Conservation (phyloP, 1,140 invertebrate species). For the Drosophila bipectinata region DNA sequence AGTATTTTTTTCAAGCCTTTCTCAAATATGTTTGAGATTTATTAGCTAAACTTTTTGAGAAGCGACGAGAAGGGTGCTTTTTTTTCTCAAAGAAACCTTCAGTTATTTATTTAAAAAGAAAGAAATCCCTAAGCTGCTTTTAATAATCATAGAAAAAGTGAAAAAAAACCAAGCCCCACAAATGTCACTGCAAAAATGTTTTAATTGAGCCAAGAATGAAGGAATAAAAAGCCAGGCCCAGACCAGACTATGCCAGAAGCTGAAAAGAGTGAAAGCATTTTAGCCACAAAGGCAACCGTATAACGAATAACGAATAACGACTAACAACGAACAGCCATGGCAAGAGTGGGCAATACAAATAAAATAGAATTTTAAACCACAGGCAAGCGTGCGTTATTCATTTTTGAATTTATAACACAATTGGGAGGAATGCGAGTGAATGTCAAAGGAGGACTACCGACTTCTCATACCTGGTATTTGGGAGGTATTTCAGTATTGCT, state of each 20-base stretch:
- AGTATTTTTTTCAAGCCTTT: no score
- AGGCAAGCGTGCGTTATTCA: conserved; percentile 80
- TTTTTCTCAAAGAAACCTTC: not conserved
- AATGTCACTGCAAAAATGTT: conserved; percentile 51
- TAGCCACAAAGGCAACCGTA: not conserved
- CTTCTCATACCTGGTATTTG: no score
- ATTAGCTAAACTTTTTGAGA: no score
- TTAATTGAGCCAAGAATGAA: conserved; percentile 43
- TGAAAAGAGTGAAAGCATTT: conserved; percentile 59
- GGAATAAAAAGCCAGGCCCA: not conserved
- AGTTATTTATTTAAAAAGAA: conserved; percentile 17
- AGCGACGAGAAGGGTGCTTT: no score
- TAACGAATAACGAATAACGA: conserved; percentile 5
- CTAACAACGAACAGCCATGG: conserved; percentile 3
- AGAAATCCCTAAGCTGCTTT: not conserved
- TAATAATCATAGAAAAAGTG: not conserved
- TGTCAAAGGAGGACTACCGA: conserved; percentile 37
- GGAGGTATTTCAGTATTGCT: not conserved
- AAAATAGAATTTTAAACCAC: conserved; percentile 78
- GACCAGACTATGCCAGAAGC: conserved; percentile 4
- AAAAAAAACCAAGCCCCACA: conserved; percentile 28
- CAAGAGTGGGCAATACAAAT: conserved; percentile 61
- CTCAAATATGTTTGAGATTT: no score
- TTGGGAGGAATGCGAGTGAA: conserved; percentile 70
- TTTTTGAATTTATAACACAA: conserved; percentile 83